These are phyloP conservation scores for Halcyon smyrnensis DNA, from an alignment of 2,797 vertebrate genomes.

Conservation along the genomic window DNA sequence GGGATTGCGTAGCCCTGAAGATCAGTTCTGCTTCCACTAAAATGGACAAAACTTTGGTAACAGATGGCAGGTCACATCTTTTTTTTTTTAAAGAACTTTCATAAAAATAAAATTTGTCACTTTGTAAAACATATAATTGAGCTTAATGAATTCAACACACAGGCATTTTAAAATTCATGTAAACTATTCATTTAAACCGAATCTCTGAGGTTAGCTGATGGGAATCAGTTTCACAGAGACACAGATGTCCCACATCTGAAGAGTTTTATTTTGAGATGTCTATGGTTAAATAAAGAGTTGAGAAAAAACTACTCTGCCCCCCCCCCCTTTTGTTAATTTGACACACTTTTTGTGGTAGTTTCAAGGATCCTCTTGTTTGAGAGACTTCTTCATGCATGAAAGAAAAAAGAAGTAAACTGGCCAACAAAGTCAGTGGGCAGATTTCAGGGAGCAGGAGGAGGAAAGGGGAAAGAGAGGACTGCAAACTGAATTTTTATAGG, in stretches of 20 bases:
- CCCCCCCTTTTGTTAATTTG: background rate
- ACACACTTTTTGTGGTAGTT: background rate
- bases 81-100: background rate
- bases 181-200: background rate
- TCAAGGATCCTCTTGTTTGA: background rate
- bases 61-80: background rate
- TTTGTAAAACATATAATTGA: background rate
- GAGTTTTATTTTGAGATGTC: background rate
- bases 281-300: background rate
- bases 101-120: background rate
- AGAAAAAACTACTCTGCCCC: fast-evolving
- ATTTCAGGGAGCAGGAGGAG: background rate
- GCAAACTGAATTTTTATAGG: background rate
- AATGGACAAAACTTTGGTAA: background rate
- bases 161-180: background rate
- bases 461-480: background rate
- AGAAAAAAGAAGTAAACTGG: background rate
- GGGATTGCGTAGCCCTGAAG: background rate
- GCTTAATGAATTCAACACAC: background rate
- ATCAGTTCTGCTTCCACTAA: background rate
- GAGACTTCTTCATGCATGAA: background rate
- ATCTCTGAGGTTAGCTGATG: background rate
- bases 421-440: background rate
- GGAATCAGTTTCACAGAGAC: background rate
- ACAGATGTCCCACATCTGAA: background rate